These are phyloP conservation scores for Nyctalus aviator DNA, from an alignment of 2,797 vertebrate species.

Conservation along the genomic window DNA sequence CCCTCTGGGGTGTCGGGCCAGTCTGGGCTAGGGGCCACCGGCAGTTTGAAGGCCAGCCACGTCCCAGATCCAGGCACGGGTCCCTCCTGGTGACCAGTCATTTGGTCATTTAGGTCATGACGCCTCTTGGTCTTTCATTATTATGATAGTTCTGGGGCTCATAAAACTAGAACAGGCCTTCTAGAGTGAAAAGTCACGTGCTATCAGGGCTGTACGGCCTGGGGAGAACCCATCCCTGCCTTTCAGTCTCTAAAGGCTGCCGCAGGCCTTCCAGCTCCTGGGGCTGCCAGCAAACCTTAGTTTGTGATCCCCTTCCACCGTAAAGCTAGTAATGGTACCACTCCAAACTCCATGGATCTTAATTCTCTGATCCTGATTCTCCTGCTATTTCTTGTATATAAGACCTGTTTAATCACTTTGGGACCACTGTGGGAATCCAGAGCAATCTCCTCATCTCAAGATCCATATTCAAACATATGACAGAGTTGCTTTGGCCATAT, in stretches of 20 bases:
- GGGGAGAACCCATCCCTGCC: accelerated
- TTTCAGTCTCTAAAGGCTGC: background rate
- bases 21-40: too few relatives aligned
- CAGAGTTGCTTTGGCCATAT: background rate
- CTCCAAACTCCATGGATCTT: background rate
- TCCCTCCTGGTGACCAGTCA: too few relatives aligned
- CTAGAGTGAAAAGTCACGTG: background rate
- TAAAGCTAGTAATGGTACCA: background rate
- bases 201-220: too few relatives aligned
- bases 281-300: background rate
- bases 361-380: background rate
- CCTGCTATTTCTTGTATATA: background rate
- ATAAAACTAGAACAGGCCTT: background rate
- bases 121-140: too few relatives aligned
- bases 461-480: background rate
- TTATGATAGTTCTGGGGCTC: background rate
- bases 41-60: too few relatives aligned
- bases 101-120: too few relatives aligned
- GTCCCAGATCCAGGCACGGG: too few relatives aligned
- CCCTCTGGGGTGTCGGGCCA: too few relatives aligned
- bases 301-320: too few relatives aligned
- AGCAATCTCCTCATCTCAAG: background rate
- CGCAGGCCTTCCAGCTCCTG: background rate
- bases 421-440: accelerated
- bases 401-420: background rate